These are phyloP conservation scores for Lampropteryx suffumata DNA, from an alignment of 2,888 invertebrate species.

Conservation along the genomic window DNA sequence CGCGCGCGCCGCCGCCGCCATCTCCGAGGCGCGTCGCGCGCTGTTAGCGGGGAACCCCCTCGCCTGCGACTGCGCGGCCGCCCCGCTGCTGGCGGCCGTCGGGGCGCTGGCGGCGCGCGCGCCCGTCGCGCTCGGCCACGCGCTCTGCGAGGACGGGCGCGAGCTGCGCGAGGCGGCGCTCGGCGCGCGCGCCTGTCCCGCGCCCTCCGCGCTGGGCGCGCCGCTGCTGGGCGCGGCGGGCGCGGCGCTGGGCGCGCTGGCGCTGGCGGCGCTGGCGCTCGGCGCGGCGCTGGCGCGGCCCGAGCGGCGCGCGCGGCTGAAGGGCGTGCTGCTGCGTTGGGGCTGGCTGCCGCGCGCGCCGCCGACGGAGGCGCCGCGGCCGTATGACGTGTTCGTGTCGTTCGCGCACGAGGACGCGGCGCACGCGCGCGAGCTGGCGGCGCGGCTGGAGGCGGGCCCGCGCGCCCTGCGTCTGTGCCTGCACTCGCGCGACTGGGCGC, in stretches of 20 bases:
- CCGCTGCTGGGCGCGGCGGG: slow-evolving; percentile 20
- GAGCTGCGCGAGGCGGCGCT: slow-evolving; percentile 1
- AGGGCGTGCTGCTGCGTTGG: slow-evolving; percentile 31
- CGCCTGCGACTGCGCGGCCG: not conserved
- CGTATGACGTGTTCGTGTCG: slow-evolving; percentile 91
- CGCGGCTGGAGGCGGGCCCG: slow-evolving; percentile 84
- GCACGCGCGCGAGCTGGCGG: slow-evolving; percentile 86
- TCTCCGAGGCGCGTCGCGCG: no score
- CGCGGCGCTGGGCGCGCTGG: slow-evolving; percentile 25
- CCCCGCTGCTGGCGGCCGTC: not conserved
- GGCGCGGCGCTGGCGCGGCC: slow-evolving; percentile 25
- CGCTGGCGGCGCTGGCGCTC: slow-evolving; percentile 23
- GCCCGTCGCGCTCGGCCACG: slow-evolving; percentile 6
- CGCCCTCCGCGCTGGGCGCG: slow-evolving; percentile 22
- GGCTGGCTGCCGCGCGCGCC: slow-evolving; percentile 30
- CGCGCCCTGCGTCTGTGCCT: slow-evolving; percentile 82
- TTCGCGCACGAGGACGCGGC: slow-evolving; percentile 90
- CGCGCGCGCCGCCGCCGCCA: slow-evolving; percentile 2
- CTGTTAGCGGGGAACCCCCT: no score
- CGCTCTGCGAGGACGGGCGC: slow-evolving; percentile 11
- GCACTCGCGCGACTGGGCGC: slow-evolving; percentile 87
- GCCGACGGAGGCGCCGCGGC: slow-evolving; percentile 32
- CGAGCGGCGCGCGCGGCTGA: slow-evolving; percentile 31
- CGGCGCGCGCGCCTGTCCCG: slow-evolving; percentile 18
- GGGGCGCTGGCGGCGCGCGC: not conserved